These are phyloP conservation scores for Pseudorasbora parva DNA, from an alignment of 2,113 vertebrate species.

Conservation along the genomic window DNA sequence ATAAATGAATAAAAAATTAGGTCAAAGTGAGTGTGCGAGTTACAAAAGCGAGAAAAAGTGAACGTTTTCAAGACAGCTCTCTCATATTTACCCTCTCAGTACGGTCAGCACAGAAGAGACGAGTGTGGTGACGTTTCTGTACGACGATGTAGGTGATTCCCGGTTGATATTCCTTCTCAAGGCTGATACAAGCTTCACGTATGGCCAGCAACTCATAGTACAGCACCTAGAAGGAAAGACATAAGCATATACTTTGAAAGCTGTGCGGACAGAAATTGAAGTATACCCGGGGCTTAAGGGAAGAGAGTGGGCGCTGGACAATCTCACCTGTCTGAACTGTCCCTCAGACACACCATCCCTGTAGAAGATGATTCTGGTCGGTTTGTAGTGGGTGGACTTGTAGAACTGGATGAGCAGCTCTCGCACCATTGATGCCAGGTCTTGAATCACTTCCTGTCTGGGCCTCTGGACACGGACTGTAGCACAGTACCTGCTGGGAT, in stretches of 20 bases:
- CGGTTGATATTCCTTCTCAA: constrained; percentile 97
- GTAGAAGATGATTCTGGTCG: constrained; percentile 96
- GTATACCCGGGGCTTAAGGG: no score
- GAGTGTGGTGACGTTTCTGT: constrained; percentile 95
- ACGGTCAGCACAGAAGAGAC: constrained; percentile 93
- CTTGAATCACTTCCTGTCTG: constrained; percentile 95
- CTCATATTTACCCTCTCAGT: constrained; percentile 87
- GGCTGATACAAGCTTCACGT: constrained; percentile 93
- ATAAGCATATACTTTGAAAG: no score
- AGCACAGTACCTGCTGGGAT: constrained; percentile 96
- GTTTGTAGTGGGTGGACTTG: constrained; percentile 97
- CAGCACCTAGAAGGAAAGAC: constrained; percentile 79
- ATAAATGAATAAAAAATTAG: background rate
- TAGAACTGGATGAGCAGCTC: constrained; percentile 98
- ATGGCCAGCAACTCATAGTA: constrained; percentile 96
- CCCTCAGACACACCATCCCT: constrained; percentile 90
- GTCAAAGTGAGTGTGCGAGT: background rate
- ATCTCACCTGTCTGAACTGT: constrained; percentile 89
- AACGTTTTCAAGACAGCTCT: no score
- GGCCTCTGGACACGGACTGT: constrained; percentile 94
- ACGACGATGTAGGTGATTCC: constrained; percentile 97
- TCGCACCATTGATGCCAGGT: constrained; percentile 94
- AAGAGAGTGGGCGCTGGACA: background rate
- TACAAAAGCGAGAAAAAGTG: background rate
- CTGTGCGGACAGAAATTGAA: no score